A percentile compares a stretch with the other conserved stretches of the same genome.
Evolutionary conservation across 64 coral and sea anemone genomes (phyloP).

Genomic region (Montipora sp.): DNA sequence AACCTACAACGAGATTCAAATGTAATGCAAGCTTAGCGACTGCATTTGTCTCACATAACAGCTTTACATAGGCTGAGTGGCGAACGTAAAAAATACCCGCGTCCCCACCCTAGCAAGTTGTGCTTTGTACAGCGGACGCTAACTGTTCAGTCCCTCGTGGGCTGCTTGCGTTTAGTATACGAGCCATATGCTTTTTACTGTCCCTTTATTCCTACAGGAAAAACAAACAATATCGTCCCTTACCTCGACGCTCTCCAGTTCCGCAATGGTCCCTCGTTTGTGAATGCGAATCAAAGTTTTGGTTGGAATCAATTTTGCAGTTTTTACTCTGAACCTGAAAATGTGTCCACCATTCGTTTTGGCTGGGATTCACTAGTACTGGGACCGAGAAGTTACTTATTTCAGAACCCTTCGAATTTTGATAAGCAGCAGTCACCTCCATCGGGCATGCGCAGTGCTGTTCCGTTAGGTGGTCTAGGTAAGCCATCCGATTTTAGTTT

Average conservation of each 20-base stretch:
- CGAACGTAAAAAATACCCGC: too few relatives aligned
- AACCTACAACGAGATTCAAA: too few relatives aligned
- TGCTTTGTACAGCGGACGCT: too few relatives aligned
- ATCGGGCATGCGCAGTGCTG: slow-evolving; percentile 87
- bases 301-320: slow-evolving; percentile 15
- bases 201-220: neutral
- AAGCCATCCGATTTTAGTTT: neutral
- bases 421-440: slow-evolving; percentile 57
- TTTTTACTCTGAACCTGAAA: slow-evolving; percentile 32
- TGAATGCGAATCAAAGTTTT: slow-evolving; percentile 12
- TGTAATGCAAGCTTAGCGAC: too few relatives aligned
- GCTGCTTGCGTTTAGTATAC: too few relatives aligned
- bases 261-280: slow-evolving; percentile 48
- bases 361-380: slow-evolving; percentile 36
- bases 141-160: too few relatives aligned
- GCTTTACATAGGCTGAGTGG: too few relatives aligned
- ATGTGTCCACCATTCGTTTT: slow-evolving; percentile 28
- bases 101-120: too few relatives aligned
- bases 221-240: neutral
- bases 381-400: slow-evolving; percentile 1
- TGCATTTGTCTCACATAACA: too few relatives aligned
- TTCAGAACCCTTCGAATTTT: slow-evolving; percentile 6
- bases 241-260: slow-evolving; percentile 20
- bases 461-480: slow-evolving; percentile 81
- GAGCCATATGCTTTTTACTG: too few relatives aligned